These are phyloP conservation scores for Montipora efflorescens DNA, from an alignment of 64 coral and sea anemone genomes.

Conservation along the genomic window DNA sequence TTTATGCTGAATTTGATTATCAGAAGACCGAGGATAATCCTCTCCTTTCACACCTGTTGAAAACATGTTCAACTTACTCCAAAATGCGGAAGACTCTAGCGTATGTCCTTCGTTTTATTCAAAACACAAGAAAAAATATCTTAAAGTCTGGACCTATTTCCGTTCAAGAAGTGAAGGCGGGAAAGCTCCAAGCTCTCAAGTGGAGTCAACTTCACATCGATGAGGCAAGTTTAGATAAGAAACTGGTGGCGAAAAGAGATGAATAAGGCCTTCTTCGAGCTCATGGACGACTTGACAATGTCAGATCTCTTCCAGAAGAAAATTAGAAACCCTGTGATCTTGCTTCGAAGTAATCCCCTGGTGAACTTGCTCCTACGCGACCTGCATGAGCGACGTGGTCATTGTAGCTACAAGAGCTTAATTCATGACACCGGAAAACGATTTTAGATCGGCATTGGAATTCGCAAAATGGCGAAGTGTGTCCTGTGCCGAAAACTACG, in stretches of 20 bases:
- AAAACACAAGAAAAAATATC: neutral
- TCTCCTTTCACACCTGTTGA: constrained; percentile 25
- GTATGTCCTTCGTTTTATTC: constrained; percentile 15
- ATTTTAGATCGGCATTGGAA: constrained; percentile 30
- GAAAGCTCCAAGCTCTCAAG: neutral
- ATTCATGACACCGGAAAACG: constrained; percentile 57
- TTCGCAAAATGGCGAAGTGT: constrained; percentile 18
- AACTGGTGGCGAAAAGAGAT: too few species aligned
- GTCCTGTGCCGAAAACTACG: constrained; percentile 21
- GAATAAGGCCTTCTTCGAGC: too few species aligned
- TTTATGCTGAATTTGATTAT: neutral
- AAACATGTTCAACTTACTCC: constrained; percentile 19
- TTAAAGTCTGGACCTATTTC: neutral
- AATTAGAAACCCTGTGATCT: neutral
- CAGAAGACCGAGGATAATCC: neutral
- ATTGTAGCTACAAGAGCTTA: constrained; percentile 40
- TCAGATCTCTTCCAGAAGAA: constrained; percentile 20
- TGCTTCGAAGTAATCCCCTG: constrained; percentile 12
- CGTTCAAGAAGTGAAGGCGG: too few species aligned
- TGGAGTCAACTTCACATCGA: neutral
- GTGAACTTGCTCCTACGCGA: neutral
- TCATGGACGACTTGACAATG: neutral
- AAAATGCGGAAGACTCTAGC: constrained; percentile 50
- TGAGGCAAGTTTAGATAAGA: neutral
- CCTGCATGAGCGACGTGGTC: constrained; percentile 11